These are phyloP conservation scores for Orchesella cincta DNA, from an alignment of 1,140 invertebrate species.

Conservation along the genomic window DNA sequence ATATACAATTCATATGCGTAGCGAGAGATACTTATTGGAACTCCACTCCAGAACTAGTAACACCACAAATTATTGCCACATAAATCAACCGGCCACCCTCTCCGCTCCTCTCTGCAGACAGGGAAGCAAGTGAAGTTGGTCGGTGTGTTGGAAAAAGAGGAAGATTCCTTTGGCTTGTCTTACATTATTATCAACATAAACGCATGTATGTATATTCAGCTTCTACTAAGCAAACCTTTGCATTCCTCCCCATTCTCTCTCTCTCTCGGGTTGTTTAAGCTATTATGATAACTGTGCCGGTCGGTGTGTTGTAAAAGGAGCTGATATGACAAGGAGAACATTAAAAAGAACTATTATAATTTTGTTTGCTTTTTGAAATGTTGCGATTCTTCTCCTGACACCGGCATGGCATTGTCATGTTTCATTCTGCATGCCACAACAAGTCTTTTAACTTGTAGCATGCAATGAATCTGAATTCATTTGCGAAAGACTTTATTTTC, in stretches of 20 bases:
- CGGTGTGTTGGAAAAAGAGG: not conserved
- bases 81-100: slow-evolving; percentile 45
- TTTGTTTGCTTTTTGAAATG: too few species aligned
- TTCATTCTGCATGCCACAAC: too few species aligned
- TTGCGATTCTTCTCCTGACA: too few species aligned
- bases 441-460: too few species aligned
- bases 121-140: not conserved
- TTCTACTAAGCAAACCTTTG: not conserved
- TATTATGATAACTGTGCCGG: not conserved
- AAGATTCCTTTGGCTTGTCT: not conserved
- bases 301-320: too few species aligned
- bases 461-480: too few species aligned
- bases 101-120: slow-evolving; percentile 17
- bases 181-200: not conserved
- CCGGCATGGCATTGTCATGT: too few species aligned
- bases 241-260: not conserved
- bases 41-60: slow-evolving; percentile 14
- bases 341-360: too few species aligned
- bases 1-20: not conserved
- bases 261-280: not conserved
- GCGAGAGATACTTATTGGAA: not conserved
- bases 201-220: not conserved
- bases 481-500: too few species aligned
- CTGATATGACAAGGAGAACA: too few species aligned
- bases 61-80: slow-evolving; percentile 51